A percentile compares a stretch with the other conserved stretches of the same genome.
phyloP scores from a whole-genome alignment of 2,888 invertebrate species.

The Drosophila stalkeri region DNA sequence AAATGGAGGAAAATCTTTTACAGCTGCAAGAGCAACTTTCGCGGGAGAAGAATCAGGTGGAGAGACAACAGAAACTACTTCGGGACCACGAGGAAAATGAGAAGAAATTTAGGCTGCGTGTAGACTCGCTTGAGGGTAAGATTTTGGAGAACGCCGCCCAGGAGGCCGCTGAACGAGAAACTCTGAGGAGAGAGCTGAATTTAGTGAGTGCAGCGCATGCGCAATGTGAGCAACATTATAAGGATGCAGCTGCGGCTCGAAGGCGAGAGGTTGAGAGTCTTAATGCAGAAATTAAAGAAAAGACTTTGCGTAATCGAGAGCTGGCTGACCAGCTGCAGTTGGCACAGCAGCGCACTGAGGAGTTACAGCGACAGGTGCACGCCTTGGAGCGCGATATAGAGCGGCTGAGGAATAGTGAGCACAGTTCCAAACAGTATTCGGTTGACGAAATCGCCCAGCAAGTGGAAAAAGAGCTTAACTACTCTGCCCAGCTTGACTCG shows the following conservation, averaged over 20 bases:
- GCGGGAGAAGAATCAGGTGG: slow-evolving; percentile 80
- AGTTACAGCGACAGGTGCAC: slow-evolving; percentile 86
- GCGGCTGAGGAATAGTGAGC: slow-evolving; percentile 79
- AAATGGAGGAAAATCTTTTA: slow-evolving; percentile 55
- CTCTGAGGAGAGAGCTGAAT: slow-evolving; percentile 86
- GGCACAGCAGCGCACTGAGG: slow-evolving; percentile 66
- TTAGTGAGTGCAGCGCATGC: slow-evolving; percentile 85
- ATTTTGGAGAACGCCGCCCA: slow-evolving; percentile 74
- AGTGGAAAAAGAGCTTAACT: slow-evolving; percentile 87
- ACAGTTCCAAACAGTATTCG: slow-evolving; percentile 83
- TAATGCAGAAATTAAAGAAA: slow-evolving; percentile 87
- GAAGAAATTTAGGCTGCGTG: slow-evolving; percentile 64
- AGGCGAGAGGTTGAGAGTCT: slow-evolving; percentile 87
- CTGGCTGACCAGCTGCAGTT: slow-evolving; percentile 63
- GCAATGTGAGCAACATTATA: slow-evolving; percentile 78
- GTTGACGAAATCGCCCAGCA: slow-evolving; percentile 87
- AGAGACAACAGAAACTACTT: slow-evolving; percentile 78
- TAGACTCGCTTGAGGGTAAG: slow-evolving; percentile 74
- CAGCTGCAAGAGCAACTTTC: slow-evolving; percentile 73
- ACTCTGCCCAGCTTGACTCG: slow-evolving; percentile 87
- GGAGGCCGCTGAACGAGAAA: slow-evolving; percentile 78
- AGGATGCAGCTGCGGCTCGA: slow-evolving; percentile 83
- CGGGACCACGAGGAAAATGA: slow-evolving; percentile 78
- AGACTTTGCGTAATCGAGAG: slow-evolving; percentile 86
- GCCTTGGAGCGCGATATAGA: slow-evolving; percentile 85